These are phyloP conservation scores for Pegoplata infirma DNA, from an alignment of 2,888 invertebrate species.

Conservation along the genomic window DNA sequence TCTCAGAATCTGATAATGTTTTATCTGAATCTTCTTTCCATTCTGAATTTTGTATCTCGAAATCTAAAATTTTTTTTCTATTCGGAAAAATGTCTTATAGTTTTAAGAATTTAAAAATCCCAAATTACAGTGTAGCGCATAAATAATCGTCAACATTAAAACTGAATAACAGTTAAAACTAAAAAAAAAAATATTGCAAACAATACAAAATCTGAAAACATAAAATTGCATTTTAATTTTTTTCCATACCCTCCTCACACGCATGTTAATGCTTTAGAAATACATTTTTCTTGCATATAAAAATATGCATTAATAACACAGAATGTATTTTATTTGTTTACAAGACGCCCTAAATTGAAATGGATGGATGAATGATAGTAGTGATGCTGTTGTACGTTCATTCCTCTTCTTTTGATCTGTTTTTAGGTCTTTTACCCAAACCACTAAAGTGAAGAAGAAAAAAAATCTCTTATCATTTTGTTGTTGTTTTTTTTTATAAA, in stretches of 20 bases:
- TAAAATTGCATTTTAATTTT: neutral
- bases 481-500: no score
- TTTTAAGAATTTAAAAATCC: neutral
- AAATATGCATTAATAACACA: conserved; percentile 13
- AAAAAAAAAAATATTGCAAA: neutral
- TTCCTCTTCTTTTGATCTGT: conserved; percentile 28
- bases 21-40: no score
- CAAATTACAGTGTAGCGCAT: neutral
- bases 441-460: neutral
- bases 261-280: neutral
- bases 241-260: neutral
- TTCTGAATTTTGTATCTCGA: no score
- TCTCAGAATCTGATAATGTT: no score
- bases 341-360: conserved; percentile 57
- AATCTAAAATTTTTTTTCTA: no score
- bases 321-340: conserved; percentile 34
- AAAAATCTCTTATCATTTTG: no score
- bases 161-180: neutral
- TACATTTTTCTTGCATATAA: neutral
- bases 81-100: no score
- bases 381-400: conserved; percentile 13
- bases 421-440: conserved; percentile 33
- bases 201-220: neutral
- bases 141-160: neutral
- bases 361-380: conserved; percentile 18